A percentile compares a stretch with the other conserved stretches of the same genome.
phyloP scores from a whole-genome alignment of 2,888 invertebrate genomes.

The Acholoe squamosa region DNA sequence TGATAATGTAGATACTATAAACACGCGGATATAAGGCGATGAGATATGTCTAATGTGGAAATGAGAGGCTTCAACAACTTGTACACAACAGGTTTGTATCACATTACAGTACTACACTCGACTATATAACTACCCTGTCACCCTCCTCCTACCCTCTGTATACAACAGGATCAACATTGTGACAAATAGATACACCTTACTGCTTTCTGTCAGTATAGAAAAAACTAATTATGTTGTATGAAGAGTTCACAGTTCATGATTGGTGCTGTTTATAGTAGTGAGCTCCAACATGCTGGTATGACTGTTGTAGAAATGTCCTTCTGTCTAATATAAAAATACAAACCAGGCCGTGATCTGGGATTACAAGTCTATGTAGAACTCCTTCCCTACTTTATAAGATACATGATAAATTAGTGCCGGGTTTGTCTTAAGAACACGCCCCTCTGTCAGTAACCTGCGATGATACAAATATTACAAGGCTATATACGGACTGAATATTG shows the following conservation, averaged over 20 bases:
- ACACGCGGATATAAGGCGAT: slow-evolving; percentile 28
- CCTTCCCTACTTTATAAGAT: neutral
- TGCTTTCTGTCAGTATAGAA: neutral
- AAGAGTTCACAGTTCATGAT: slow-evolving; percentile 1
- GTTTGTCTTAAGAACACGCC: neutral
- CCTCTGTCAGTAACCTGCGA: slow-evolving; percentile 48
- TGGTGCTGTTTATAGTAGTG: neutral
- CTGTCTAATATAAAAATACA: slow-evolving; percentile 22
- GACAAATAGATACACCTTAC: slow-evolving; percentile 34
- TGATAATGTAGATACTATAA: neutral
- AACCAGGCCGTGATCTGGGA: neutral
- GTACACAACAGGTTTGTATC: slow-evolving; percentile 46
- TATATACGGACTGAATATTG: slow-evolving; percentile 49
- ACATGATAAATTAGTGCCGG: slow-evolving; percentile 15
- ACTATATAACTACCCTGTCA: slow-evolving; percentile 40
- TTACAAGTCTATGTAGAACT: neutral
- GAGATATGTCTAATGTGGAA: slow-evolving; percentile 47
- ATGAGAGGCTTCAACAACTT: slow-evolving; percentile 38
- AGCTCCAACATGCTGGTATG: neutral
- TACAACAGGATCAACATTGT: slow-evolving; percentile 15
- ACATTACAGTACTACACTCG: slow-evolving; percentile 43
- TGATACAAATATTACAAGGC: slow-evolving; percentile 62
- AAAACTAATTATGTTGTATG: slow-evolving; percentile 13
- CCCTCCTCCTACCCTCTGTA: neutral
- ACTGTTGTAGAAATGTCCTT: neutral